Base-by-base conservation (phyloP, 2,113 vertebrate species). In the Daboia siamensis region DNA sequence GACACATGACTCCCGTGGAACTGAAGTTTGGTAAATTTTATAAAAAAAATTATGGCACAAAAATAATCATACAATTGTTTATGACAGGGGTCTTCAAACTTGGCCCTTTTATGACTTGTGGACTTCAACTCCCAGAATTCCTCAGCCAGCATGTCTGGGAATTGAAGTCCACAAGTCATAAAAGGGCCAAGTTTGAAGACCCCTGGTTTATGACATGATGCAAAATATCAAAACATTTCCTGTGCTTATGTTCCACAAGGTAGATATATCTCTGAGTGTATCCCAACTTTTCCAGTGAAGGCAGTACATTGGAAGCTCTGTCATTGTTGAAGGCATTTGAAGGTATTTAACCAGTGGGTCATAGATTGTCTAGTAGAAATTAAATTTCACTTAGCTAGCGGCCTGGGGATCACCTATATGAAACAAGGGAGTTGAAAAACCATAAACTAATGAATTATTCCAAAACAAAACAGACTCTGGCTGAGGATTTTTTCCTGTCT, bases 361-460 rank as follows among this genome's bases (percentile, higher is more conserved):
- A n/a, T 29, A 69, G 29, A n/a, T 33, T 69, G 64, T 69, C 64
- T 33, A 33, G 12, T 64, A 94, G 91, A 90, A 97, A 94, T 80
- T 54, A 61, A 64, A 91, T 94, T 93, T 61, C 86, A 46, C 89
- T 96, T 95, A 93, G 84, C 26, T 84, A 86, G 55, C 1, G 88
- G 92, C 88, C 56, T 91, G 88, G 90, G 88, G 69, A 92, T 92
- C 94, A 90, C 88, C 95, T 95, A 26, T 54, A 61, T 87, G 64
- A 88, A 90, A 91, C 87, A 95, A 91, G 93, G 93, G 94, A 91
- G 24, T 84, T 0, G 1, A 90, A 64, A 94, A 92, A 94, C 54
- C 39, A 39, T 92, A 94, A 92, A 11, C 39, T 85, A 51, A 84
- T 93, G 90, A 94, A 51, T 92, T 90, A 69, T 92, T 94, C 23